Evolutionary conservation across 1,140 invertebrate genomes (phyloP).

Genomic region (Anastrepha obliqua): DNA sequence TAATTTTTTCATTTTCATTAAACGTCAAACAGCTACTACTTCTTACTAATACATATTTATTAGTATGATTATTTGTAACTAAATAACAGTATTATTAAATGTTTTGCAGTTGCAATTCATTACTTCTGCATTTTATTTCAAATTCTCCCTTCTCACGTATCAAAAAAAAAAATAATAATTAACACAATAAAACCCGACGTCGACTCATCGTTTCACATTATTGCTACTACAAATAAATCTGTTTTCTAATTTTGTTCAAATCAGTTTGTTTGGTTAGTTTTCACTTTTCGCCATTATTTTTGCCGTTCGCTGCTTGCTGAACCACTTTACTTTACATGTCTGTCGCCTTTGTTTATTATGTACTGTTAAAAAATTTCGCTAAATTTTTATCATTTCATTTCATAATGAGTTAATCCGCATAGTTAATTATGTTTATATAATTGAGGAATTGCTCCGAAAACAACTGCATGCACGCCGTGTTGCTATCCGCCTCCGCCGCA

Average conservation of each 20-base stretch:
- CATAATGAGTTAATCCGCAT: background rate
- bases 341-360: conserved; percentile 3
- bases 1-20: conserved; percentile 53
- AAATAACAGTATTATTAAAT: conserved; percentile 41
- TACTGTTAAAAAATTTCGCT: conserved; percentile 53
- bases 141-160: background rate
- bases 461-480: conserved; percentile 76
- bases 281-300: background rate
- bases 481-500: conserved; percentile 29
- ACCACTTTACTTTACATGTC: too few species aligned
- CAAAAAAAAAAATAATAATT: background rate
- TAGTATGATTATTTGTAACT: conserved; percentile 23
- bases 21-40: background rate
- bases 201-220: background rate
- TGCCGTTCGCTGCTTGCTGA: background rate
- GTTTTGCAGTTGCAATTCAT: conserved; percentile 2
- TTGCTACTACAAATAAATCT: background rate
- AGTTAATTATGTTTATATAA: conserved; percentile 75
- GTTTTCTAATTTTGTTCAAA: background rate
- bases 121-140: background rate
- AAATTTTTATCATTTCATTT: conserved; percentile 32
- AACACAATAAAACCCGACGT: background rate
- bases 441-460: conserved; percentile 78
- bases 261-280: conserved; percentile 5
- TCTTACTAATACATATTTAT: background rate